A percentile compares a stretch with the other conserved stretches of the same genome.
These are phyloP conservation scores for Cremastinae sp. DNA, from an alignment of 2,888 invertebrate species.

Conservation along the genomic window DNA sequence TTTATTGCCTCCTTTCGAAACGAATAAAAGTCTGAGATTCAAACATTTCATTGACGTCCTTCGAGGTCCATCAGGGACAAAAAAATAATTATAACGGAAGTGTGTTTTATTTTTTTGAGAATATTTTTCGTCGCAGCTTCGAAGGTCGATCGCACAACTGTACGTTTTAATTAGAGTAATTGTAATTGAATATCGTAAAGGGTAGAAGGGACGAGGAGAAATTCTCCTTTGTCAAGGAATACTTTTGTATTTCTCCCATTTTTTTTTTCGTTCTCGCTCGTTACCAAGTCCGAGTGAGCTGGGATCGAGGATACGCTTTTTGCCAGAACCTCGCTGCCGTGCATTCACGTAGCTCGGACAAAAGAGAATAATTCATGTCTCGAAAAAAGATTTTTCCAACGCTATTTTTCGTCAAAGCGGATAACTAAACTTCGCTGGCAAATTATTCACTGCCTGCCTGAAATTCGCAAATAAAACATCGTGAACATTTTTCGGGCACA, in stretches of 20 bases:
- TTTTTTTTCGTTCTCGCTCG: conserved; percentile 33
- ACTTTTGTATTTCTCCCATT: conserved; percentile 15
- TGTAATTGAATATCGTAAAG: conserved; percentile 67
- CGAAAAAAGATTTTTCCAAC: too few relatives aligned
- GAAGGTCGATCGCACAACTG: conserved; percentile 46
- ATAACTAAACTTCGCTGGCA: too few relatives aligned
- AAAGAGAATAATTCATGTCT: conserved; percentile 43
- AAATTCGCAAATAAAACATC: too few relatives aligned
- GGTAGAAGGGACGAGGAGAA: conserved; percentile 6
- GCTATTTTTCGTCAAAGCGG: too few relatives aligned
- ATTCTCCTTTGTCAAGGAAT: conserved; percentile 38
- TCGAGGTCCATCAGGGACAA: too few relatives aligned
- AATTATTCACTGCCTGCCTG: too few relatives aligned
- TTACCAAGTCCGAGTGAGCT: conserved; percentile 31
- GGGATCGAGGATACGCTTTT: conserved; percentile 26
- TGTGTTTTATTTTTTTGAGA: too few relatives aligned
- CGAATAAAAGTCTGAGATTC: too few relatives aligned
- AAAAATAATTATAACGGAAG: too few relatives aligned
- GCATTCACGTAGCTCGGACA: conserved; percentile 49
- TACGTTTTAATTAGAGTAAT: conserved; percentile 71
- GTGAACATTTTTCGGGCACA: too few relatives aligned
- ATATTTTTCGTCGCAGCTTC: not conserved
- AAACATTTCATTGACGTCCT: too few relatives aligned
- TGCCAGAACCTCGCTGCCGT: conserved; percentile 11
- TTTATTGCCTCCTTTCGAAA: too few relatives aligned